A percentile compares a stretch with the other conserved stretches of the same genome.
Evolutionary conservation across 1,140 invertebrate species (phyloP).

Genomic region (Carcinoscorpius rotundicauda): DNA sequence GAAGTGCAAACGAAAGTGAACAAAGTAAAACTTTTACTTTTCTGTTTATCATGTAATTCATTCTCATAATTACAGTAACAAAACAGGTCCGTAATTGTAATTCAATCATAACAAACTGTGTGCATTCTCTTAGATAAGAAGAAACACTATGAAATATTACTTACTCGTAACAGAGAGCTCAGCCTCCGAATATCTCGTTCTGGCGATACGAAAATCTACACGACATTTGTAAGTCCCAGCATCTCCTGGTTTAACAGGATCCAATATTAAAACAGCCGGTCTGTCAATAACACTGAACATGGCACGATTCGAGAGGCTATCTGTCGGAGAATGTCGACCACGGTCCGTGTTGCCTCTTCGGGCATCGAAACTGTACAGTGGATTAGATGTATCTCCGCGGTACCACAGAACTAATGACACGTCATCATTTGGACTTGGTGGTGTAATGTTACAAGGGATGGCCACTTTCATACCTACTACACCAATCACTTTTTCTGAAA

Average conservation of each 20-base stretch:
- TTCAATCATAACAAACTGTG: too few relatives aligned
- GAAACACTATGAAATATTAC: too few relatives aligned
- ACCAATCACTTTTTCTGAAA: too few relatives aligned
- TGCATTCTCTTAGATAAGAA: too few relatives aligned
- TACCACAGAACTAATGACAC: constrained; percentile 87
- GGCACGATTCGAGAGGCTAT: constrained; percentile 14
- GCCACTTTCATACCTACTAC: constrained; percentile 7
- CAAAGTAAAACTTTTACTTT: too few relatives aligned
- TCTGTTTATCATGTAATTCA: too few relatives aligned
- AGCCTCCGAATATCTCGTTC: constrained; percentile 38
- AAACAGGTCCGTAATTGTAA: too few relatives aligned
- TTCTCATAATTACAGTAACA: too few relatives aligned
- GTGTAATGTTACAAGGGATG: constrained; percentile 71
- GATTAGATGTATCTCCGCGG: constrained; percentile 62
- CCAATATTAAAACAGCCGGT: constrained; percentile 53
- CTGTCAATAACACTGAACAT: constrained; percentile 17
- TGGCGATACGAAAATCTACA: constrained; percentile 79
- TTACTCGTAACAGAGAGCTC: too few relatives aligned
- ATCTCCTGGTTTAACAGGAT: constrained; percentile 61
- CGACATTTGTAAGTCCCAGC: constrained; percentile 74
- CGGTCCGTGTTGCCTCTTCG: constrained; percentile 12
- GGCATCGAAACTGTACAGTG: constrained; percentile 47
- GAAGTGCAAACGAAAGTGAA: too few relatives aligned
- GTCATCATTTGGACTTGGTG: constrained; percentile 54
- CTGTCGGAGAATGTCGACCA: constrained; percentile 20